Base-by-base conservation (phyloP, 1,140 invertebrate genomes). In the Drosophila tani region DNA sequence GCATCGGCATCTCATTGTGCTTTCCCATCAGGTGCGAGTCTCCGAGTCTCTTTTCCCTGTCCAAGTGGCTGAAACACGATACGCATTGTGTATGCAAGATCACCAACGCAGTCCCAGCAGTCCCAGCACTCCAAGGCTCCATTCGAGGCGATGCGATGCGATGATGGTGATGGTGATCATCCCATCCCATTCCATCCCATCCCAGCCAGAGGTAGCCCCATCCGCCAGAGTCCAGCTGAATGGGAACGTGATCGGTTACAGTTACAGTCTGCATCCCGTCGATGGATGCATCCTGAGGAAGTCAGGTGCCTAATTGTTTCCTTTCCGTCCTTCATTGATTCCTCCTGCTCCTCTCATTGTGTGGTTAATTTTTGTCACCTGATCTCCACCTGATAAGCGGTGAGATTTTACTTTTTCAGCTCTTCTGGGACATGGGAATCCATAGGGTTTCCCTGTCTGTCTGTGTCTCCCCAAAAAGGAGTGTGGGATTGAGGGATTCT, bases 301-400 rank as follows among this genome's bases (percentile, higher is more conserved):
- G 85, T 90, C 85, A 90, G 85, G 81, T 90, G 85, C 79, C 85
- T 90, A 90, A 90, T 90, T 90, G 85, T 90, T 90, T 90, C 85
- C 85, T 43, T 41, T 27, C 19, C 55, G 58, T 24, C 35, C 77
- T 57, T 81, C 81, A 84, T 88, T 90, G 84, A 83, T 83, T 84
- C 83, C 65, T 35, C 32, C 32, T 2, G 9, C 32, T 35, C 32
- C 32, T 32, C 40, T 21, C 51, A 67, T 73, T 79, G 70, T 86
- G 84, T 81, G 80, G 84, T 90, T 81, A 73, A 77, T 81, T 76
- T 74, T 80, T 88, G 85, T 85, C 85, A 90, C 85, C 85, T 82
- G 85, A 90, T 90, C 85, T 79, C 59, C 69, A 53, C 59, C 64
- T 67, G 84, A 87, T 88, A 84, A 88, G 62, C 50, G 51, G 57